phyloP scores from a whole-genome alignment of 2,888 invertebrate species.

The Scelioninae gen. 2 region DNA sequence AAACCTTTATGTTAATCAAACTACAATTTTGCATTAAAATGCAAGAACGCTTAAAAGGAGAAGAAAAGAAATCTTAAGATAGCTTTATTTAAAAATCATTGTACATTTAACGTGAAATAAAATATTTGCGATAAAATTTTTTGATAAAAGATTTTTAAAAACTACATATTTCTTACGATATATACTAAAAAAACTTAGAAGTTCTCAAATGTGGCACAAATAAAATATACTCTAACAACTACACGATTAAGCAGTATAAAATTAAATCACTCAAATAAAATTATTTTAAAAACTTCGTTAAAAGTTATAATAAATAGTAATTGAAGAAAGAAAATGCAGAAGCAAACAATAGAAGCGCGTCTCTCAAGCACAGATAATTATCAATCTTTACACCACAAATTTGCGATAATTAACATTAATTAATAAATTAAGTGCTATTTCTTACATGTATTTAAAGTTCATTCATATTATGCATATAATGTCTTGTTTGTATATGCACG shows the following conservation, averaged over 20 bases:
- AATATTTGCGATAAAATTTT: not conserved
- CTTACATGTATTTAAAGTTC: slow-evolving; percentile 63
- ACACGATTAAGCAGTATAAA: slow-evolving; percentile 3
- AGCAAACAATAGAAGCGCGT: slow-evolving; percentile 44
- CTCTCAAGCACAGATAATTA: slow-evolving; percentile 62
- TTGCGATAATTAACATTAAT: slow-evolving; percentile 63
- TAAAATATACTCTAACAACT: slow-evolving; percentile 23
- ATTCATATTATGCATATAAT: slow-evolving; percentile 25
- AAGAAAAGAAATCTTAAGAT: too few species aligned
- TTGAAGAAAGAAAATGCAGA: slow-evolving; percentile 13
- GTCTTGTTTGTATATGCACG: not conserved
- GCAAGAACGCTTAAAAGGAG: too few species aligned
- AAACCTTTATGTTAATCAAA: not conserved
- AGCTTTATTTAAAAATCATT: too few species aligned
- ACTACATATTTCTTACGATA: slow-evolving; percentile 7
- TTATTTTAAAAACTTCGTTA: too few species aligned
- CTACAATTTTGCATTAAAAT: not conserved
- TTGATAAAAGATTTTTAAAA: slow-evolving; percentile 1
- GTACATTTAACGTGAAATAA: too few species aligned
- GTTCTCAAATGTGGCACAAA: slow-evolving; percentile 5
- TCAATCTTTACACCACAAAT: slow-evolving; percentile 63
- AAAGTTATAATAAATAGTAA: too few species aligned
- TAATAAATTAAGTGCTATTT: slow-evolving; percentile 67
- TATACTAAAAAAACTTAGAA: too few species aligned
- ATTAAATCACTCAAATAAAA: not conserved